Base-by-base conservation (phyloP, 1,140 invertebrate genomes). In the Apolygus lucorum region DNA sequence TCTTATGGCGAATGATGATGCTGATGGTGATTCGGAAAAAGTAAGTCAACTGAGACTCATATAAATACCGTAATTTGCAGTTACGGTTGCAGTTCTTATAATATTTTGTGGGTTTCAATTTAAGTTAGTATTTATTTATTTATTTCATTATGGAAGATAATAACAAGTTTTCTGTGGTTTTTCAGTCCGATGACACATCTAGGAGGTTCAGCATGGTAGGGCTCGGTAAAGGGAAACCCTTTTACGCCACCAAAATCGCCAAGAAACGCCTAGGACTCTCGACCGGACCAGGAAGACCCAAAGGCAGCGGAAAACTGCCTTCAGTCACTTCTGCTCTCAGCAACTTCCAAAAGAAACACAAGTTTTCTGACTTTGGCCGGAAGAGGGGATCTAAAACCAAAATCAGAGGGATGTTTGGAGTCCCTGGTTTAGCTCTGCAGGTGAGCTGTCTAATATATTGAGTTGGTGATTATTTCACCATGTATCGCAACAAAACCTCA, bases 361-460 rank as follows among this genome's bases (percentile, higher is more conserved):
- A 86, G 52, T 73, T 76, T 54, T 82, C 84, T n/a, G 90, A 91
- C 69, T 92, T 90, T 78, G 87, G 87, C 1, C 78, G 90, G 54
- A 92, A 92, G 77, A 80, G 91, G 69, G 89, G 89, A 0, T 85
- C 90, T 0, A 93, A 93, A 78, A 84, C 90, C 2, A 93, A 92
- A 81, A 91, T 91, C 86, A 79, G 90, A 71, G 89, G 89, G 2
- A 85, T 91, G n/a, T 91, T 91, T 79, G 89, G 90, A 27, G 87
- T 88, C 1, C 88, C 89, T 1, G 89, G 89, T 27, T 80, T 92
- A 26, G 89, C 89, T 8, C 78, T 92, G 34, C 89, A 90, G 79
- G 81, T 76, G 75, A 73, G 64, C 68, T 54, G 8, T 34, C 8
- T 59, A 8, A 22, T 59, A 42, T 17, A 42, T 4, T 17, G 4